Conservation (phyloP, 2,888 invertebrate species). For the Pachymerium ferrugineum region DNA sequence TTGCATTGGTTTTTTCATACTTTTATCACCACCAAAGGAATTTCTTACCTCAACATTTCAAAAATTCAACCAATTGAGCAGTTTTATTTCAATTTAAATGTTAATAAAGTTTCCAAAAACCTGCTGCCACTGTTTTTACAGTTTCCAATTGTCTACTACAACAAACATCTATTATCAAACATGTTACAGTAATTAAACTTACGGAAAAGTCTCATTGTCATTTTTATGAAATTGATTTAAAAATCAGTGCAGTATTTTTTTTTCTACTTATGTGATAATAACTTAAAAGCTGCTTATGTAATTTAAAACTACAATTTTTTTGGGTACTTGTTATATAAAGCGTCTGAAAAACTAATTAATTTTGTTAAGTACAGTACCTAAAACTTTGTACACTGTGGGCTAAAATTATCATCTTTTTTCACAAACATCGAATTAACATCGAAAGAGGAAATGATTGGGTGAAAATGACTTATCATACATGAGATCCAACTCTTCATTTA, state of each 20-base stretch:
- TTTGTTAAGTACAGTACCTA: not conserved
- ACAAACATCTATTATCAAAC: slow-evolving; percentile 6
- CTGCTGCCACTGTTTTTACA: not conserved
- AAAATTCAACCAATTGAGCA: not conserved
- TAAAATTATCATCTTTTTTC: not conserved
- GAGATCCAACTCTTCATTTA: slow-evolving; percentile 12
- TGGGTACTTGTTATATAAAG: not conserved
- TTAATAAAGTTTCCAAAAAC: not conserved
- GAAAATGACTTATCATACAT: slow-evolving; percentile 27
- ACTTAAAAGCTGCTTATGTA: not conserved
- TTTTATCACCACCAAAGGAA: not conserved
- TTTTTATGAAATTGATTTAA: not conserved
- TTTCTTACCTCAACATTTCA: not conserved
- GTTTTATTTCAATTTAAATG: not conserved
- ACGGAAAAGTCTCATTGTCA: not conserved
- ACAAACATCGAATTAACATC: slow-evolving; percentile 2
- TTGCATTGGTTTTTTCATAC: slow-evolving; percentile 22
- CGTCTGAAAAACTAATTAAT: slow-evolving; percentile 9
- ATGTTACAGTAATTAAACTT: not conserved
- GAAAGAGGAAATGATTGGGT: slow-evolving; percentile 22
- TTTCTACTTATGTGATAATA: slow-evolving; percentile 9
- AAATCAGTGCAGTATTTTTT: slow-evolving; percentile 1
- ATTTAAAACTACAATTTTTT: slow-evolving; percentile 6
- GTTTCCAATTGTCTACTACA: not conserved
- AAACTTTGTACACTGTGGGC: not conserved